Evolutionary conservation across 1,140 invertebrate species (phyloP).

Genomic region (Bombus confusus): DNA sequence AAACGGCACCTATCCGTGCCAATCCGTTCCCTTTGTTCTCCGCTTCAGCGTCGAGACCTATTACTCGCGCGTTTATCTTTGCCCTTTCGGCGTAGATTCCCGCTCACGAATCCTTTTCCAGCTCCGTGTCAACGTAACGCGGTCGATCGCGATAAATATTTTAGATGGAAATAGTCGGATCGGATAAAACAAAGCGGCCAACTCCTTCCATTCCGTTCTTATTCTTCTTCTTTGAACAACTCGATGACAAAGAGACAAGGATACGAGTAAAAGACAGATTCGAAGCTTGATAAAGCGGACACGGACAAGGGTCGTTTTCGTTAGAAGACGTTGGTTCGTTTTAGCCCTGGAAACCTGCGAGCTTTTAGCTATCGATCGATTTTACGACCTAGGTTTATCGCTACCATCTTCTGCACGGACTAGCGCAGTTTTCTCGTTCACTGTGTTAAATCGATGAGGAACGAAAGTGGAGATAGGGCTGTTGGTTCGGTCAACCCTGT

Average conservation of each 20-base stretch:
- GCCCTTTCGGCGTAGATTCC: not conserved
- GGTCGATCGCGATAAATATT: not conserved
- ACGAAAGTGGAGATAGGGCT: constrained; percentile 26
- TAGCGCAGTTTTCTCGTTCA: not conserved
- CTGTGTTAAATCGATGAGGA: constrained; percentile 11
- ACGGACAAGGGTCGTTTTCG: too few relatives aligned
- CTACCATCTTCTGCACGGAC: not conserved
- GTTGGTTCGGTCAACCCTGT: constrained; percentile 11
- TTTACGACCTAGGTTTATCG: too few relatives aligned
- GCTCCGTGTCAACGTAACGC: too few relatives aligned
- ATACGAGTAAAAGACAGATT: too few relatives aligned
- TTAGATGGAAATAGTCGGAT: not conserved
- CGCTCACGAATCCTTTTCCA: not conserved
- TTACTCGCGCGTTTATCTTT: not conserved
- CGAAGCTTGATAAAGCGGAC: too few relatives aligned
- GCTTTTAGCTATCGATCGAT: too few relatives aligned
- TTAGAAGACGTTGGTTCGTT: too few relatives aligned
- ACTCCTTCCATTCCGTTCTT: too few relatives aligned
- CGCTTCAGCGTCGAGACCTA: not conserved
- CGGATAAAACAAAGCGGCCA: too few relatives aligned
- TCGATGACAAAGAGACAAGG: too few relatives aligned
- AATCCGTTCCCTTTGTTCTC: constrained; percentile 17
- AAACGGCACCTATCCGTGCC: constrained; percentile 18
- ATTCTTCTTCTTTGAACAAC: too few relatives aligned
- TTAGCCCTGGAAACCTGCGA: too few relatives aligned